Evolutionary conservation across 2,113 vertebrate species (phyloP).

Genomic region (Nycticorax nycticorax): DNA sequence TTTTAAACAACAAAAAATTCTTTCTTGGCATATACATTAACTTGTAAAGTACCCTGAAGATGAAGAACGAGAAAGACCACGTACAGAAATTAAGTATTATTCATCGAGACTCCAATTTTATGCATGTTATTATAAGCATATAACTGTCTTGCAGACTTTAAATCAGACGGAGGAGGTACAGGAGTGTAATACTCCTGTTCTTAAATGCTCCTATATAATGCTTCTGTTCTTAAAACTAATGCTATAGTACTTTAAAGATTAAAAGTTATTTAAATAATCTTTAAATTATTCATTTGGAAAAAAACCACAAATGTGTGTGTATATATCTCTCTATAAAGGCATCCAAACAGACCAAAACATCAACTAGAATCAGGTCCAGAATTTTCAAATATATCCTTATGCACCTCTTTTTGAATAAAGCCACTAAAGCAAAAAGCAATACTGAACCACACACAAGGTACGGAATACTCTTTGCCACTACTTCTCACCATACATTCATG

Average conservation of each 20-base stretch:
- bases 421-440: background rate
- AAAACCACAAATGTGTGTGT: background rate
- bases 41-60: background rate
- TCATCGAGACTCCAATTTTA: background rate
- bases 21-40: background rate
- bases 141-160: background rate
- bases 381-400: background rate
- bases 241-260: background rate
- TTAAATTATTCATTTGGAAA: background rate
- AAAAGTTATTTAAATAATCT: background rate
- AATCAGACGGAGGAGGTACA: background rate
- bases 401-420: background rate
- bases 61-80: background rate
- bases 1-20: background rate
- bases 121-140: background rate
- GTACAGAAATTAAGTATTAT: background rate
- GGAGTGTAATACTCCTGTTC: background rate
- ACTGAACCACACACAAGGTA: background rate
- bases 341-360: background rate
- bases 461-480: background rate
- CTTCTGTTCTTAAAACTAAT: background rate
- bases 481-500: background rate
- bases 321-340: background rate
- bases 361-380: background rate
- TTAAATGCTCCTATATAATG: background rate